Conservation (phyloP, 2,888 invertebrate species). For the Hoplodrina ambigua region DNA sequence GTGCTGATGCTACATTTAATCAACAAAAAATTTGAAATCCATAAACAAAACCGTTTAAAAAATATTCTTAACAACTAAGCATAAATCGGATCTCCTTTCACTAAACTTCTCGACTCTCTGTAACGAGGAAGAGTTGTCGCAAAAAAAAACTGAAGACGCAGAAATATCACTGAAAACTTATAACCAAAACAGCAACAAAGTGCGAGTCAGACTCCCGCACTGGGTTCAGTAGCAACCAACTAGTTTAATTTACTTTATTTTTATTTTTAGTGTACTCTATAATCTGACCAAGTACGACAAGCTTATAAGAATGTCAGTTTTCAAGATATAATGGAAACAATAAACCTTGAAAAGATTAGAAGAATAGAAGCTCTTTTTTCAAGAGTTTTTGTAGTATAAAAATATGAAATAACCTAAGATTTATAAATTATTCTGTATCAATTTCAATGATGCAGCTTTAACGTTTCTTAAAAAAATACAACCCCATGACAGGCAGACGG, state of each 20-base stretch:
- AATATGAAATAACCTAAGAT: too few relatives aligned
- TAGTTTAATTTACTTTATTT: neutral
- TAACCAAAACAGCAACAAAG: neutral
- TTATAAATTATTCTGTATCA: too few relatives aligned
- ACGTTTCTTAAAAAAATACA: too few relatives aligned
- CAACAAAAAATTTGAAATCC: too few relatives aligned
- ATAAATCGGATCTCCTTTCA: slow-evolving; percentile 15
- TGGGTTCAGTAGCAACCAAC: neutral
- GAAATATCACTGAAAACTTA: slow-evolving; percentile 6
- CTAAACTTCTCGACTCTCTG: slow-evolving; percentile 5
- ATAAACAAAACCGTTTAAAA: neutral
- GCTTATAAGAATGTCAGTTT: neutral
- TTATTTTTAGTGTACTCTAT: neutral
- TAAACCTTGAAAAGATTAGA: neutral
- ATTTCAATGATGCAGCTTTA: too few relatives aligned
- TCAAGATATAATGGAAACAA: neutral
- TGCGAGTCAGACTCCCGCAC: neutral
- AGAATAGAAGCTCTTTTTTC: too few relatives aligned
- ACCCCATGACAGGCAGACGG: too few relatives aligned
- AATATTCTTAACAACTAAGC: slow-evolving; percentile 18
- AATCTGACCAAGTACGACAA: neutral
- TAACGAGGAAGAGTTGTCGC: neutral
- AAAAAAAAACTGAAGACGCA: neutral
- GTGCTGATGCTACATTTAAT: too few relatives aligned
- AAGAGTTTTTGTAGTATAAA: too few relatives aligned